These are phyloP conservation scores for Diadromus collaris DNA, from an alignment of 2,888 invertebrate species.

Conservation along the genomic window DNA sequence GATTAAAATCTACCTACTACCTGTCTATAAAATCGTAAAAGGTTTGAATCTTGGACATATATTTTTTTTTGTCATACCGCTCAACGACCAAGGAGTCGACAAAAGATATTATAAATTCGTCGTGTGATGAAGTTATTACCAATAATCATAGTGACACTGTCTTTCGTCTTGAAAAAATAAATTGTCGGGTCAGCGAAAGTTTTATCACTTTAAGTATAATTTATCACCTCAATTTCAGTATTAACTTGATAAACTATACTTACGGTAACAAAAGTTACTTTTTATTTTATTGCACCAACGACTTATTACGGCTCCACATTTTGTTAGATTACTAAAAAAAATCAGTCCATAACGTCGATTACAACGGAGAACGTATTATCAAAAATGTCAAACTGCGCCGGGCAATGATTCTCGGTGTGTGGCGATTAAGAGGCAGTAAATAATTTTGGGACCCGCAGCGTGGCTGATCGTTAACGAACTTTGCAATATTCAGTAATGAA, in stretches of 20 bases:
- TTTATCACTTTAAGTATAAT: too few species aligned
- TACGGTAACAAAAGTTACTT: too few species aligned
- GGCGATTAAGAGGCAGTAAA: slow-evolving; percentile 21
- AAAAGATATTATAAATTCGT: not conserved
- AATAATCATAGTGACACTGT: not conserved
- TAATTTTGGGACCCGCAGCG: not conserved
- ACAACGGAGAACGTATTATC: not conserved
- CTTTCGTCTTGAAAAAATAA: not conserved
- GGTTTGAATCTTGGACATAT: not conserved
- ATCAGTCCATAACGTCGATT: not conserved
- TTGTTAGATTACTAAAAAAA: not conserved
- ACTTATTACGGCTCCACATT: too few species aligned
- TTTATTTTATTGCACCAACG: too few species aligned
- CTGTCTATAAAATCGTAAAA: not conserved
- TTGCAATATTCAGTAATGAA: slow-evolving; percentile 9
- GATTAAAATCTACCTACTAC: too few species aligned
- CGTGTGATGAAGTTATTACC: not conserved
- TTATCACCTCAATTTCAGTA: too few species aligned
- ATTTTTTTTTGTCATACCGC: not conserved
- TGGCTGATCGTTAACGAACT: not conserved
- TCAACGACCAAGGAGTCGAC: not conserved
- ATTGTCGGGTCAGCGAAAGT: not conserved
- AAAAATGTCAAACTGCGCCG: slow-evolving; percentile 10
- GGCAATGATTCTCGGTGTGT: not conserved
- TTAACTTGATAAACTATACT: too few species aligned